Percentiles rank a stretch among this genome's conserved stretches.
These are phyloP conservation scores for Labeo catla DNA, from an alignment of 2,113 vertebrate species.

Conservation along the genomic window DNA sequence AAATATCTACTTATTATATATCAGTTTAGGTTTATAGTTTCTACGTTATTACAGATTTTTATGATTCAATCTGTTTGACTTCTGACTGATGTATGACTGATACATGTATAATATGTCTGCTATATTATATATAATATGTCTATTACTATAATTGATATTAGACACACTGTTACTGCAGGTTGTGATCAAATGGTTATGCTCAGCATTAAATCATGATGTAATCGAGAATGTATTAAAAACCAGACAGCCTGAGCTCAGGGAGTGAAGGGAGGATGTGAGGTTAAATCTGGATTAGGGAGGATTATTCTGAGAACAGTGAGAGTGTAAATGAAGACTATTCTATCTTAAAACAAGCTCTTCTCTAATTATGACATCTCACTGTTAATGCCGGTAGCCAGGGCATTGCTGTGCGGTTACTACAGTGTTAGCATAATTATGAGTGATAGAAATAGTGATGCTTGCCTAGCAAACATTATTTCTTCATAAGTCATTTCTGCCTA, in stretches of 20 bases:
- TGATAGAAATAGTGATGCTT: neutral
- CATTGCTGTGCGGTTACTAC: neutral
- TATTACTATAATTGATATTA: neutral
- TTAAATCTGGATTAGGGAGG: slow-evolving; percentile 52
- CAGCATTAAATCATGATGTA: slow-evolving; percentile 8
- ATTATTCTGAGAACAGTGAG: slow-evolving; percentile 36
- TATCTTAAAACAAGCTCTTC: slow-evolving; percentile 1
- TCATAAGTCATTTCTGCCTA: neutral
- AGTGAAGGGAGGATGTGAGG: slow-evolving; percentile 25
- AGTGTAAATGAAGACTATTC: slow-evolving; percentile 12
- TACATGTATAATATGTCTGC: too few species aligned
- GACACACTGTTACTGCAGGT: neutral
- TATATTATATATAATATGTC: too few species aligned
- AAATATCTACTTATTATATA: neutral
- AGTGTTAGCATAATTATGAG: neutral
- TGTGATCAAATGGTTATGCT: neutral
- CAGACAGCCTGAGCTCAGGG: neutral
- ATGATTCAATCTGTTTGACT: neutral
- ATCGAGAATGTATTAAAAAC: slow-evolving; percentile 15
- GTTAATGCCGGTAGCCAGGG: neutral
- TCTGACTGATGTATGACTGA: neutral
- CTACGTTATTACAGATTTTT: neutral
- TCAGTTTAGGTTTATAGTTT: neutral
- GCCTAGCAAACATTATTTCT: neutral
- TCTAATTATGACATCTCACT: slow-evolving; percentile 6